Conservation (phyloP, 2,113 vertebrate species). For the Naja naja region DNA sequence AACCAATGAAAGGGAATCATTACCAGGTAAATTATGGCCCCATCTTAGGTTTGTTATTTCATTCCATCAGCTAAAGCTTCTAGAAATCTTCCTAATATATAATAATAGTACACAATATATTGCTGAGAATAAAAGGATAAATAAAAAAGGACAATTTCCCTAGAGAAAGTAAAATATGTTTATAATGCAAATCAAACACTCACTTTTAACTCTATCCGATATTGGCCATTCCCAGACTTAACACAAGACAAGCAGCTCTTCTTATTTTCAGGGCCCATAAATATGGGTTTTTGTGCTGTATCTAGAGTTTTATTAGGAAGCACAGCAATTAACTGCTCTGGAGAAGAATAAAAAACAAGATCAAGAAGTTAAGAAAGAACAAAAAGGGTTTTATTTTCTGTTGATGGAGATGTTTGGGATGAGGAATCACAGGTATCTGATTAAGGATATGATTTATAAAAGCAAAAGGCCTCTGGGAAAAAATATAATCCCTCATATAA, state of each 20-base stretch:
- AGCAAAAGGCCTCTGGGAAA: not conserved
- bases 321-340: not conserved
- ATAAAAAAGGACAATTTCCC: not conserved
- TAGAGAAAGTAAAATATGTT: not conserved
- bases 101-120: not conserved
- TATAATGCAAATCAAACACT: not conserved
- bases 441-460: not conserved
- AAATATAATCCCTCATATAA: not conserved
- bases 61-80: not conserved
- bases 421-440: not conserved
- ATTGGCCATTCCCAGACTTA: not conserved
- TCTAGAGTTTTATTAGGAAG: not conserved
- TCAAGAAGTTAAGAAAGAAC: not conserved
- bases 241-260: not conserved
- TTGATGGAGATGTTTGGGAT: not conserved
- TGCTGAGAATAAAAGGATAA: not conserved
- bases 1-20: not conserved
- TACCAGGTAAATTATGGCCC: not conserved
- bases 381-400: not conserved
- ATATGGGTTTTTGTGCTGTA: fast-evolving
- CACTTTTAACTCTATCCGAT: not conserved
- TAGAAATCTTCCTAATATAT: not conserved
- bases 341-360: not conserved
- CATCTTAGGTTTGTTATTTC: not conserved
- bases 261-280: not conserved